Conservation (phyloP, 2,888 invertebrate species). For the Nycteola revayana region DNA sequence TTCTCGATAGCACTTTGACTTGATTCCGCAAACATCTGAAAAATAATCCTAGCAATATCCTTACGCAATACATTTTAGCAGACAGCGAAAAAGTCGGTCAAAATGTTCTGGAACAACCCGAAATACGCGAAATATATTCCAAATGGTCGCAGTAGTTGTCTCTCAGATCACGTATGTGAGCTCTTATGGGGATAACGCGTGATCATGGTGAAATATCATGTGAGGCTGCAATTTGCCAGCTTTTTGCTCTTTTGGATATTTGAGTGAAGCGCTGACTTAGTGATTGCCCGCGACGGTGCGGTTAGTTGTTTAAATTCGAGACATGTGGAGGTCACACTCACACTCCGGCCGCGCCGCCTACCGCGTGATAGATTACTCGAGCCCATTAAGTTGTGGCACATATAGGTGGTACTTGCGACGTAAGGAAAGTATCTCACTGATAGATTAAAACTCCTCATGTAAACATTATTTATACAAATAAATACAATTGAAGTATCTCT, state of each 20-base stretch:
- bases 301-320: constrained; percentile 33
- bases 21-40: constrained; percentile 29
- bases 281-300: constrained; percentile 32
- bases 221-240: constrained; percentile 35
- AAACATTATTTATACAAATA: too few species aligned
- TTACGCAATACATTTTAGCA: constrained; percentile 18
- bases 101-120: constrained; percentile 1
- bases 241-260: constrained; percentile 32
- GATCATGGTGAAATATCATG: constrained; percentile 38
- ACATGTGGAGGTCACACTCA: constrained; percentile 26
- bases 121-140: constrained; percentile 16
- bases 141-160: constrained; percentile 23
- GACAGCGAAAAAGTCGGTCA: constrained; percentile 25
- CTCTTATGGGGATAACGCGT: constrained; percentile 39
- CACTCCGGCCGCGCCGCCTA: constrained; percentile 4
- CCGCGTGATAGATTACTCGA: constrained; percentile 33
- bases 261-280: constrained; percentile 26
- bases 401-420: constrained; percentile 13
- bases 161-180: constrained; percentile 25
- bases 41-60: constrained; percentile 23
- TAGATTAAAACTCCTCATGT: too few species aligned
- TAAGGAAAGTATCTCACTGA: too few species aligned
- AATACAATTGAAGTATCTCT: too few species aligned
- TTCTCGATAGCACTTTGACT: constrained; percentile 15
- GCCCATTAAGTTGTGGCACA: constrained; percentile 34